Conservation (phyloP, 2,113 vertebrate species). For the Anguilla rostrata region DNA sequence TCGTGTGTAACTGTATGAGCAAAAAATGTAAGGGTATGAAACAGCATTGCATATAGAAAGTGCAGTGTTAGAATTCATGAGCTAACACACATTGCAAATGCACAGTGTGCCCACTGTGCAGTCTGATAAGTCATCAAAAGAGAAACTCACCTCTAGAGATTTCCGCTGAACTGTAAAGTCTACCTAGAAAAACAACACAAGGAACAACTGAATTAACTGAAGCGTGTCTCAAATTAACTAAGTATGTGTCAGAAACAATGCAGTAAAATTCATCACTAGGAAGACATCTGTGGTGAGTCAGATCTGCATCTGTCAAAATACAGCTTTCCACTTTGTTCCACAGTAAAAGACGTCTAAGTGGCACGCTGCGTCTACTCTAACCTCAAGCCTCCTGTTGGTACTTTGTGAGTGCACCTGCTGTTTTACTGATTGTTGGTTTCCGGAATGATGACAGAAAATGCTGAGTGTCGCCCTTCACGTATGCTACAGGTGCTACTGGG, state of each 20-base stretch:
- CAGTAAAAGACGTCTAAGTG: neutral
- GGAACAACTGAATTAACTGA: neutral
- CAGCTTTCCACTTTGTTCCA: neutral
- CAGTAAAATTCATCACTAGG: constrained; percentile 13
- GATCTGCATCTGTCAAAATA: neutral
- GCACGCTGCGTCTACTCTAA: neutral
- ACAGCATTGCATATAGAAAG: too few relatives aligned
- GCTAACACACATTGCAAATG: neutral
- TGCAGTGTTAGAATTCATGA: neutral
- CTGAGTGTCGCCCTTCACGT: neutral
- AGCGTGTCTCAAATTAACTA: neutral
- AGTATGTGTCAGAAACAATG: neutral
- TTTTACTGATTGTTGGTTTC: neutral
- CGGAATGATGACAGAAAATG: neutral
- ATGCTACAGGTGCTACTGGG: neutral
- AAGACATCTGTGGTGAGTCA: neutral
- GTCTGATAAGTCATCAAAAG: neutral
- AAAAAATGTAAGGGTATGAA: too few relatives aligned
- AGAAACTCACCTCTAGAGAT: constrained; percentile 66
- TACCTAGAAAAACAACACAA: constrained; percentile 59
- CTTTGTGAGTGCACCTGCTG: neutral
- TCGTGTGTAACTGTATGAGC: too few relatives aligned
- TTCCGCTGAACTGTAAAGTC: constrained; percentile 60
- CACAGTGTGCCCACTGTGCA: neutral
- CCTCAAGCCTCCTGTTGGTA: neutral